Base-by-base conservation (phyloP, 53 echinoderm and acorn worm genomes). In the Luidia sarsii region DNA sequence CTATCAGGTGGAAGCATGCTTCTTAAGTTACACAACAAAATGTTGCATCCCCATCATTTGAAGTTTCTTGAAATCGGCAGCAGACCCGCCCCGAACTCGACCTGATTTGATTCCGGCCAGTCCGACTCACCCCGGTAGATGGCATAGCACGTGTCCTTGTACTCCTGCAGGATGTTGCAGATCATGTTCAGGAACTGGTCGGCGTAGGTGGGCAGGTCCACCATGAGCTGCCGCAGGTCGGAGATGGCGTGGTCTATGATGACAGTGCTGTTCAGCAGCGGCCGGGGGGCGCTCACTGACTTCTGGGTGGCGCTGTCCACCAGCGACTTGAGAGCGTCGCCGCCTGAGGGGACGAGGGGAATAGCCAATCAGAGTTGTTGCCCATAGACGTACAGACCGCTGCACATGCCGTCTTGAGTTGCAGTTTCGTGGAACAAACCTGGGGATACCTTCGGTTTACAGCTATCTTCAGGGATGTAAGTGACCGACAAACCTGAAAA, bases 51-150 rank as follows among this genome's bases (percentile, higher is more conserved):
- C n/a, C n/a, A n/a, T n/a, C n/a, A n/a, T n/a, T n/a, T n/a, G n/a
- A n/a, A n/a, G n/a, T n/a, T n/a, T n/a, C n/a, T n/a, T n/a, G n/a
- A n/a, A n/a, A n/a, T n/a, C n/a, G n/a, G n/a, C n/a, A n/a, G 9
- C 15, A 27, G 25, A 11, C 19, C 19, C 19, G 50, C 16, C 15
- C 50, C 50, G 16, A 18, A 50, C 2, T 1, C 18, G 2, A 25
- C 18, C 15, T 16, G 15, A 36, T 19, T 15, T 31, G 0, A 35
- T 27, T 37, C 14, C 63, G 65, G 41, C n/a, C n/a, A n/a, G n/a
- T n/a, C n/a, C n/a, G n/a, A n/a, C n/a, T n/a, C n/a, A 99, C 99
- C 99, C 89, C 91, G 83, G 80, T 99, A 99, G 0, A 87, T 93
- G 2, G 94, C 93, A 73, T 89, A 80, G 39, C 99, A 99, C 1